Evolutionary conservation across 2,113 vertebrate species (phyloP).

Genomic region (Channa argus): DNA sequence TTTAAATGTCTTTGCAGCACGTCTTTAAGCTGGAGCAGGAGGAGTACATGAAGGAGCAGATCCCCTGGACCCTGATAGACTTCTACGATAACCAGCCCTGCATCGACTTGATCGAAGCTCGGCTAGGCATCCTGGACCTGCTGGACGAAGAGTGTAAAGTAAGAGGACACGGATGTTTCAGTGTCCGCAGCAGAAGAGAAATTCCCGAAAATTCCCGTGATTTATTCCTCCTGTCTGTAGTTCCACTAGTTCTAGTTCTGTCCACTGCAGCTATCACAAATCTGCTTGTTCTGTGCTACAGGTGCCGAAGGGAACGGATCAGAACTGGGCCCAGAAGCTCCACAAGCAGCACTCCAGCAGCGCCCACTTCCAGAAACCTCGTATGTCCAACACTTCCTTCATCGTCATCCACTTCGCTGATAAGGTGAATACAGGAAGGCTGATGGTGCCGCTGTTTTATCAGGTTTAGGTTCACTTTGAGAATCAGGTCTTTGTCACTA

Average conservation of each 20-base stretch:
- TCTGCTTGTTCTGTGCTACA: slow-evolving; percentile 52
- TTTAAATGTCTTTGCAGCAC: slow-evolving; percentile 81
- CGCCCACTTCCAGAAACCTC: slow-evolving; percentile 91
- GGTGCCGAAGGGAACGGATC: slow-evolving; percentile 93
- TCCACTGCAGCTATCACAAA: not conserved
- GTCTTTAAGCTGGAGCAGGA: slow-evolving; percentile 98
- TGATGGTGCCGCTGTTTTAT: too few species aligned
- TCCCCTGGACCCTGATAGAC: slow-evolving; percentile 96
- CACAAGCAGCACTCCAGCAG: slow-evolving; percentile 84
- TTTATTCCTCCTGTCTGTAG: too few species aligned
- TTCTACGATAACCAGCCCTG: slow-evolving; percentile 97
- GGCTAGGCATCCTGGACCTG: slow-evolving; percentile 93
- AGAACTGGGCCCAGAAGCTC: slow-evolving; percentile 94
- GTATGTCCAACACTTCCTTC: slow-evolving; percentile 92
- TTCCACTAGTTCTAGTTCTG: too few species aligned
- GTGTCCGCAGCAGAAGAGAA: too few species aligned
- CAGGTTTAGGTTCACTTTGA: too few species aligned
- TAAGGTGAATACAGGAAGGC: slow-evolving; percentile 78
- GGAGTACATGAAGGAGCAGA: slow-evolving; percentile 96
- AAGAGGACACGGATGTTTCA: slow-evolving; percentile 18
- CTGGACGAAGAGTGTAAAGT: slow-evolving; percentile 98
- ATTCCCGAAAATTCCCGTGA: too few species aligned
- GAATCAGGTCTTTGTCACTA: too few species aligned
- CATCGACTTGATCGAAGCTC: slow-evolving; percentile 95
- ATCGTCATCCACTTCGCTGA: slow-evolving; percentile 92